Percentiles rank a stretch among this genome's conserved stretches.
Evolutionary conservation across 1,140 invertebrate species (phyloP).

Genomic region (Zaprionus camerounensis): DNA sequence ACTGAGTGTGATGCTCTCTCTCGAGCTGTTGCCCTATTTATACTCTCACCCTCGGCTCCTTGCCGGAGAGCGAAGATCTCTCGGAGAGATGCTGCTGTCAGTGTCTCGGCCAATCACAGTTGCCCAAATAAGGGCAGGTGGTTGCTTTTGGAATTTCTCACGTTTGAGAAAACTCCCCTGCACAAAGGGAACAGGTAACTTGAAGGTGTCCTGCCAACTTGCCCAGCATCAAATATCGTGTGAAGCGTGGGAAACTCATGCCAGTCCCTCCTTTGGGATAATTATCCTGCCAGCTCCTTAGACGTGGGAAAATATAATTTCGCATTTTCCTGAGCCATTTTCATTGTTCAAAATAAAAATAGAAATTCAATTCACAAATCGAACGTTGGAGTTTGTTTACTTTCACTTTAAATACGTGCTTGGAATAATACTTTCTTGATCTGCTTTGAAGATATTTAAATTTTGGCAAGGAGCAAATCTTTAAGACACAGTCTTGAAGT

Average conservation of each 20-base stretch:
- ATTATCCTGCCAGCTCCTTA: constrained; percentile 57
- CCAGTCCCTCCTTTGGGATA: constrained; percentile 28
- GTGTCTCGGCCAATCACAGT: constrained; percentile 74
- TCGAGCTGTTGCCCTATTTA: constrained; percentile 63
- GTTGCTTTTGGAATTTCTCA: constrained; percentile 71
- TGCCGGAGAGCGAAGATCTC: constrained; percentile 5
- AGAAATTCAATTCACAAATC: constrained; percentile 5
- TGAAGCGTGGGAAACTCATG: constrained; percentile 76
- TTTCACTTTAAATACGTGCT: not conserved
- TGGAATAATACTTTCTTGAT: not conserved
- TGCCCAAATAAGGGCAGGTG: constrained; percentile 60
- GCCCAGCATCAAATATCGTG: constrained; percentile 31
- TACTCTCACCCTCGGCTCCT: constrained; percentile 44
- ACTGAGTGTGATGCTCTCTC: constrained; percentile 62
- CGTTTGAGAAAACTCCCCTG: constrained; percentile 48
- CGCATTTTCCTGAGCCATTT: constrained; percentile 16
- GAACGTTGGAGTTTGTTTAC: not conserved
- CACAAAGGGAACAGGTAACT: constrained; percentile 49
- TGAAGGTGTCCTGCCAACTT: constrained; percentile 49
- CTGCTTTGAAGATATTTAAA: not conserved
- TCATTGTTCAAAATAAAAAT: constrained; percentile 5
- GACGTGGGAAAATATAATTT: constrained; percentile 63
- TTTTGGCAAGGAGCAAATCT: not conserved
- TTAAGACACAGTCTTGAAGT: not conserved
- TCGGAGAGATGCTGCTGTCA: constrained; percentile 49